Evolutionary conservation across 53 echinoderm and acorn worm genomes (phyloP), one percentile per base, ranked within the genome.

Genomic region (Echinometra lucunter): DNA sequence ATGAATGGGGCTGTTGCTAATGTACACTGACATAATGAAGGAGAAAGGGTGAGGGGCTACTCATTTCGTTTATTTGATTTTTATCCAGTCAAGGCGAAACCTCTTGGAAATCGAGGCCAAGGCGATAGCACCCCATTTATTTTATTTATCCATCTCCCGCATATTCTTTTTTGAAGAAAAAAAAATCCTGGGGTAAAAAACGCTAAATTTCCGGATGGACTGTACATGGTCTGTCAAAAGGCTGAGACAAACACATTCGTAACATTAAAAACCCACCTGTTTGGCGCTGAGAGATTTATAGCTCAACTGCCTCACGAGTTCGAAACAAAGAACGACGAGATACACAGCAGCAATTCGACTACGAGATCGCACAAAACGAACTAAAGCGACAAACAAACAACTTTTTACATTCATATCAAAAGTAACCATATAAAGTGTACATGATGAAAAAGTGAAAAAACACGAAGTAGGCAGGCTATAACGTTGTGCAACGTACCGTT

Each of bases 251-350:
- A 94, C 83, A 94, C 82, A 94, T 94, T 83, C 66, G 85, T 83
- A 94, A 83, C 82, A 60, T 66, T 83, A 60, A 60, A 83, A 94
- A 60, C 11, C 44, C 94, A 94, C 94, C 94, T 94, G 94, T 94
- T 94, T 83, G 6, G 21, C 11, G 44, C 13, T 15, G 85, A 94
- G 75, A 78, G 78, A 74, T 92, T 92, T 92, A 92, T 58, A 74
- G 60, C 57, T 74, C 49, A 74, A 92, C 38, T 66, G 91, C 37
- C 89, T 89, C 69, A 91, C 70, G 91, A 69, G 66, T 91, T 28
- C 42, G 91, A 91, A 91, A 91, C 91, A 91, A 91, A 91, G 70
- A 91, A 32, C 16, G 72, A 67, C n/a, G 72, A 67, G 45, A 72
- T 19, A 69, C 37, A n/a, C n/a, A n/a, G n/a, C n/a, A 13, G 91